Percentiles rank a stretch among this genome's conserved stretches.
Conservation (phyloP, 2,797 vertebrate species). For the Siniperca undulata region DNA sequence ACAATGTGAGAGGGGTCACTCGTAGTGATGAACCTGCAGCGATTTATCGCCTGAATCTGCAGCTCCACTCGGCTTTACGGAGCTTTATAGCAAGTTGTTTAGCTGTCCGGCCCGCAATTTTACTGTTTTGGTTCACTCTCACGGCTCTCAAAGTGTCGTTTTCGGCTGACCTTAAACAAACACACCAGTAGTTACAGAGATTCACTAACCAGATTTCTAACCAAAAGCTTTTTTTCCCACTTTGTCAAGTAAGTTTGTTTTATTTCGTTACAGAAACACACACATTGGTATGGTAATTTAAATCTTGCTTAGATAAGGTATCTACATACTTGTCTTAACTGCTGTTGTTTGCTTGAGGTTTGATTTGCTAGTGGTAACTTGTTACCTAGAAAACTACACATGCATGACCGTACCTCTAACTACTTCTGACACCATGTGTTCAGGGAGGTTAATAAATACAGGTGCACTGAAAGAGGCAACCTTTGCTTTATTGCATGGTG, state of each 20-base stretch:
- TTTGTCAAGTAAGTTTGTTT: not conserved
- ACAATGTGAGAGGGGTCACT: too few relatives aligned
- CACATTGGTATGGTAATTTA: not conserved
- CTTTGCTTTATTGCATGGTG: conserved; percentile 2
- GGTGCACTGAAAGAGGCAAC: conserved; percentile 15
- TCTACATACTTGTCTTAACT: not conserved
- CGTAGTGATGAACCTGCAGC: too few relatives aligned
- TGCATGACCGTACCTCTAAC: not conserved
- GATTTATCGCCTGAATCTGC: too few relatives aligned
- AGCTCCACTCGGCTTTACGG: too few relatives aligned
- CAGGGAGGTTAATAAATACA: conserved; percentile 26
- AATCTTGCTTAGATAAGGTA: not conserved
- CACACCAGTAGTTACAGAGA: not conserved
- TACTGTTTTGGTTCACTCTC: too few relatives aligned
- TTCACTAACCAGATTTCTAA: not conserved
- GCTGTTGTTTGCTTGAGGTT: not conserved
- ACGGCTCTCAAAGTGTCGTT: too few relatives aligned
- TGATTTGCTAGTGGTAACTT: conserved; percentile 9
- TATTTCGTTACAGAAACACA: not conserved
- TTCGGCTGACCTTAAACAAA: not conserved
- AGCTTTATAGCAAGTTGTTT: too few relatives aligned
- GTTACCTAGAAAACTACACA: conserved; percentile 2
- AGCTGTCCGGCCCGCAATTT: too few relatives aligned
- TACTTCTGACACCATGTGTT: conserved; percentile 10
- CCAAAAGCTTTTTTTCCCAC: not conserved